phyloP scores from a whole-genome alignment of 2,113 vertebrate genomes.

The Baryphthengus martii region DNA sequence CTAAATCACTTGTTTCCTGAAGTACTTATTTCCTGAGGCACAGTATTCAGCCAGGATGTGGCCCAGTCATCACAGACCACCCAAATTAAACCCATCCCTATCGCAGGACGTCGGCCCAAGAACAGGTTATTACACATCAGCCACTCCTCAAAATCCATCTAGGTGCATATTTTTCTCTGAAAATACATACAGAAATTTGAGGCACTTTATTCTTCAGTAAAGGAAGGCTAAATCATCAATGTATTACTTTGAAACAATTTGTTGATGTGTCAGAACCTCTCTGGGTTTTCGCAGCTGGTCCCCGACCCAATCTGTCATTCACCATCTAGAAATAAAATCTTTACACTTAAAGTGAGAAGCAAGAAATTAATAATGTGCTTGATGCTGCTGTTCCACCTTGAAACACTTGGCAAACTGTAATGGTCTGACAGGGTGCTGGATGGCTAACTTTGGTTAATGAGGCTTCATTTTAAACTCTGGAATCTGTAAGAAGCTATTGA shows the following conservation, averaged over 20 bases:
- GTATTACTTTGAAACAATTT: background rate
- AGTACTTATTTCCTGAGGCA: background rate
- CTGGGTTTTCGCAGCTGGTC: background rate
- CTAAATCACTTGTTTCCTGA: background rate
- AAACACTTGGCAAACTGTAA: background rate
- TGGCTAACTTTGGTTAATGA: background rate
- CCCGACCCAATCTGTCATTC: background rate
- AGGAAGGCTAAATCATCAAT: background rate
- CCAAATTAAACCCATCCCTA: background rate
- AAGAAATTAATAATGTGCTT: background rate
- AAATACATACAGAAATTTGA: background rate
- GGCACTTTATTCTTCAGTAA: background rate
- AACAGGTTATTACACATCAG: background rate
- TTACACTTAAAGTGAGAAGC: rapidly evolving
- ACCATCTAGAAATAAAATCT: background rate
- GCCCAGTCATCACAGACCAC: background rate
- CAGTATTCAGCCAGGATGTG: background rate
- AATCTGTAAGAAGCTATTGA: background rate
- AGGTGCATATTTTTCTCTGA: background rate
- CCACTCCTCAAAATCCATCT: background rate
- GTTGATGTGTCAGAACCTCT: background rate
- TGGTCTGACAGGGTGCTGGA: background rate
- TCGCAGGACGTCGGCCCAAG: background rate
- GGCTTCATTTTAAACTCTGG: background rate
- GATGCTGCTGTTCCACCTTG: background rate